phyloP scores from a whole-genome alignment of 2,797 vertebrate species.

The Sebastes umbrosus region DNA sequence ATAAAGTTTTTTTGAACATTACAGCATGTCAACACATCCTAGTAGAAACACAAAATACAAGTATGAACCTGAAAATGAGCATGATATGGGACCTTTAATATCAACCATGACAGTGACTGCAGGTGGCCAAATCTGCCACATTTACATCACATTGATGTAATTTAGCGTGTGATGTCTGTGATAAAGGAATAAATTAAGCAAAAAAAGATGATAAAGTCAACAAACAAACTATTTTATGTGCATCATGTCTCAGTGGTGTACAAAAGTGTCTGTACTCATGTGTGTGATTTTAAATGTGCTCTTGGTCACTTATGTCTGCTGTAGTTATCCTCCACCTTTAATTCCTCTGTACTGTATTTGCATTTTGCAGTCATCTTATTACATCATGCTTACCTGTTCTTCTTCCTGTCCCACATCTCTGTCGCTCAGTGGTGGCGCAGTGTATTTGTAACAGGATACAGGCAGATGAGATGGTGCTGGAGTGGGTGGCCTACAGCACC shows the following conservation, averaged over 20 bases:
- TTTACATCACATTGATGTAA: background rate
- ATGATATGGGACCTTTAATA: rapidly evolving
- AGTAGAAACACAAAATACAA: too few relatives aligned
- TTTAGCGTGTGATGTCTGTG: background rate
- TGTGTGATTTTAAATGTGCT: background rate
- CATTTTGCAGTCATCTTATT: background rate
- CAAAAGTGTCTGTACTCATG: background rate
- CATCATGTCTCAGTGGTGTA: background rate
- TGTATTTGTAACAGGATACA: slow-evolving; percentile 81
- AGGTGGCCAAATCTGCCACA: background rate
- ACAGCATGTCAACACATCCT: too few relatives aligned
- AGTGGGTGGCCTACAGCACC: slow-evolving; percentile 88
- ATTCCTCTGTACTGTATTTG: background rate
- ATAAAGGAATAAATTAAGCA: background rate
- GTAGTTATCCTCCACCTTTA: background rate
- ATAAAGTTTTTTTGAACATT: too few relatives aligned
- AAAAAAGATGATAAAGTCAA: background rate
- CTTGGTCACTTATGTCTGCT: background rate
- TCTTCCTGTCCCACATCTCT: background rate
- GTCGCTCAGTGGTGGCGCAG: slow-evolving; percentile 86
- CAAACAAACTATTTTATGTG: background rate
- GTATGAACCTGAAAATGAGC: too few relatives aligned
- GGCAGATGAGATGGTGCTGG: slow-evolving; percentile 75
- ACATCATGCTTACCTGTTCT: background rate
- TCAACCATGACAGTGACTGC: background rate